Base-by-base conservation (phyloP, 2,888 invertebrate species). In the Macaria notata region DNA sequence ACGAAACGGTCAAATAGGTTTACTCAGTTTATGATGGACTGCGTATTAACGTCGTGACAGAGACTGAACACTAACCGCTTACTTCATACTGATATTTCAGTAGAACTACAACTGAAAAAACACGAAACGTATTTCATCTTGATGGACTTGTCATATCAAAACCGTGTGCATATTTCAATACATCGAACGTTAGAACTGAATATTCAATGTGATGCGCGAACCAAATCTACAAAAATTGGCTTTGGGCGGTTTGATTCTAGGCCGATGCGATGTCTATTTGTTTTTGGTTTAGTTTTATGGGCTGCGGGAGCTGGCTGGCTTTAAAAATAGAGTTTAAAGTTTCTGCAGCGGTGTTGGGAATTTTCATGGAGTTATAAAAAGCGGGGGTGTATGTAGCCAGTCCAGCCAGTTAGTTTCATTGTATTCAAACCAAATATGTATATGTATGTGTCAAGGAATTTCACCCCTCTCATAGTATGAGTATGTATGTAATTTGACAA, bases 171-270 rank as follows among this genome's bases (percentile, higher is more conserved):
- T 75, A 68, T 72, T 73, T 71, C 66, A 73, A 65, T 61, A 67
- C 66, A 68, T 68, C 65, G 65, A 61, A 54, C 64, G 63, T 68
- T 65, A 69, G 55, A 61, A 59, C 72, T 72, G 72, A 67, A 73
- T 75, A 71, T 73, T 70, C 69, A 72, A 68, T 71, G 58, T 65
- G 63, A 71, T 68, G 63, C 62, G 63, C 65, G 69, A 65, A 66
- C 62, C 64, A 63, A 63, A 68, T 71, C 64, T 61, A 68, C 65
- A 69, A 72, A 73, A 72, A 69, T 61, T 62, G 62, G 53, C 65
- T 59, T 60, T 59, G 57, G 67, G 63, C 65, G 47, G 60, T 66
- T 69, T 68, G 62, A 62, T 64, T 57, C 59, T 54, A 46, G 51
- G 51, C 65, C 59, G 42, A 46, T 56, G 49, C 36, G 56, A 48